Evolutionary conservation across 2,888 invertebrate species (phyloP).

Genomic region (Papilio demoleus): DNA sequence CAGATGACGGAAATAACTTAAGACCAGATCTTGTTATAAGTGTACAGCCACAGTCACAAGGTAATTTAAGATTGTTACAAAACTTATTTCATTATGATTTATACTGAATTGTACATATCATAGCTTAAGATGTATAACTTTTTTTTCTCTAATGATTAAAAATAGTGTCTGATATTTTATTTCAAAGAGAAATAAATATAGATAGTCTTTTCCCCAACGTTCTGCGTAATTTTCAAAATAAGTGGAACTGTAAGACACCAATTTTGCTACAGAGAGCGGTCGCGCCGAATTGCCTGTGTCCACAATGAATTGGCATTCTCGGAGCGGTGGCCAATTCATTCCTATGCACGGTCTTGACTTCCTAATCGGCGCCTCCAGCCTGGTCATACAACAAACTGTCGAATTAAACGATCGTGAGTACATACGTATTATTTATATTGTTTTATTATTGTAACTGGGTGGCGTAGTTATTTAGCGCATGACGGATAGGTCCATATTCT

Average conservation of each 20-base stretch:
- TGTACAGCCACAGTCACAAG: constrained; percentile 64
- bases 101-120: too few relatives aligned
- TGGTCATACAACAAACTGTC: constrained; percentile 91
- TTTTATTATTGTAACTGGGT: too few relatives aligned
- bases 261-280: constrained; percentile 49
- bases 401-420: constrained; percentile 89
- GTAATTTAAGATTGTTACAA: constrained; percentile 51
- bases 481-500: too few relatives aligned
- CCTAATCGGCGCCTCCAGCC: constrained; percentile 86
- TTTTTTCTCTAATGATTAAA: too few relatives aligned
- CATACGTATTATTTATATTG: too few relatives aligned
- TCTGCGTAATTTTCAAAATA: too few relatives aligned
- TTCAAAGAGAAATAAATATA: too few relatives aligned
- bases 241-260: background rate
- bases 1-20: constrained; percentile 64
- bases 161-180: too few relatives aligned
- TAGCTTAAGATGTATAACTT: too few relatives aligned
- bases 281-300: constrained; percentile 84
- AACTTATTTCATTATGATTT: background rate
- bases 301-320: constrained; percentile 84
- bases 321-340: constrained; percentile 82
- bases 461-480: too few relatives aligned
- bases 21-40: constrained; percentile 72
- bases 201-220: background rate
- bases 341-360: constrained; percentile 88